Percentiles rank a stretch among this genome's conserved stretches.
These are phyloP conservation scores for Spizaetus ornatus DNA, from an alignment of 2,113 vertebrate species.

Conservation along the genomic window DNA sequence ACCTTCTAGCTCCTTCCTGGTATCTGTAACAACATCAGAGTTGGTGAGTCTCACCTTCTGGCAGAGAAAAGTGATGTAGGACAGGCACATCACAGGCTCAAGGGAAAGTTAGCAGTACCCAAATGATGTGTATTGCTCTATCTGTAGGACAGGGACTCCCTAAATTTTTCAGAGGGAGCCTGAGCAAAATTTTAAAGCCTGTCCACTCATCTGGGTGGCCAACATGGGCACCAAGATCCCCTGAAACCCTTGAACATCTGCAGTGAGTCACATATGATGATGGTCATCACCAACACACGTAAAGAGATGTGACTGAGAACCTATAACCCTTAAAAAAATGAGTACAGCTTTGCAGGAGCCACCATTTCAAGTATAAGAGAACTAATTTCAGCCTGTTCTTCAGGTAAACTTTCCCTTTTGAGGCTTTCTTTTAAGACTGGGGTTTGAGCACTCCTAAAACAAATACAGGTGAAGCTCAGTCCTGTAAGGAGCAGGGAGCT, in stretches of 20 bases:
- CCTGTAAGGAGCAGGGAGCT: not conserved
- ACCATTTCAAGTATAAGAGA: not conserved
- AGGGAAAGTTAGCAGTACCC: not conserved
- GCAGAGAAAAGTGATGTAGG: not conserved
- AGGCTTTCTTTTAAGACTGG: not conserved
- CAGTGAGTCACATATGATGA: not conserved
- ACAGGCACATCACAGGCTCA: not conserved
- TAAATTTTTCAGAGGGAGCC: not conserved
- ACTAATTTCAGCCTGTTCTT: not conserved
- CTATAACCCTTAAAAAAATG: not conserved
- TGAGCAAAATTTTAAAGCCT: not conserved
- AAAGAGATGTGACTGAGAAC: not conserved
- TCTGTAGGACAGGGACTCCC: not conserved
- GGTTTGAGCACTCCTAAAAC: not conserved
- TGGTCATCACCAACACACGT: not conserved
- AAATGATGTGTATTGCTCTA: not conserved
- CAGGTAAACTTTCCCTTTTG: not conserved
- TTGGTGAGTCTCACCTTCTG: not conserved
- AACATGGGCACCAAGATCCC: not conserved
- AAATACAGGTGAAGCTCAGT: not conserved
- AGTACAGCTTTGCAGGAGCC: not conserved
- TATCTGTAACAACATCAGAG: not conserved
- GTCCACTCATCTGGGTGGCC: not conserved
- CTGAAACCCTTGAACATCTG: not conserved
- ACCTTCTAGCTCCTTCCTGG: not conserved